These are phyloP conservation scores for Martes martes DNA, from an alignment of 2,113 vertebrate genomes.

Conservation along the genomic window DNA sequence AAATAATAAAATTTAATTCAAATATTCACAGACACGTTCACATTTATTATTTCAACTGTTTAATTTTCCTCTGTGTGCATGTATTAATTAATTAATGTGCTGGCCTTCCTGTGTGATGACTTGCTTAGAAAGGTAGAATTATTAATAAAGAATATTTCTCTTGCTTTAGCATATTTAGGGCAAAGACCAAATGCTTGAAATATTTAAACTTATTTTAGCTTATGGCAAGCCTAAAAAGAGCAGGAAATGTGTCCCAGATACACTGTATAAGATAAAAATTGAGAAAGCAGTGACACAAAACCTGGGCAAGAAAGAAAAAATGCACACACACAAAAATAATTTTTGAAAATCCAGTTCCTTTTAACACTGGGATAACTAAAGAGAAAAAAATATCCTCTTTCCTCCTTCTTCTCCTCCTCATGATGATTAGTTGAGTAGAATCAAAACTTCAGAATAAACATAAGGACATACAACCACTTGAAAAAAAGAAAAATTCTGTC, in stretches of 20 bases:
- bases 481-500: not conserved
- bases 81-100: conserved; percentile 72
- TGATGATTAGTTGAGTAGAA: not conserved
- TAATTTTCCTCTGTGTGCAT: conserved; percentile 68
- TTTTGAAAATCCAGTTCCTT: not conserved
- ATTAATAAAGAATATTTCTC: conserved; percentile 65
- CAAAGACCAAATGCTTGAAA: conserved; percentile 55
- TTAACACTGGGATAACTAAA: not conserved
- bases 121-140: conserved; percentile 63
- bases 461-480: not conserved
- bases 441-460: not conserved
- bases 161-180: conserved; percentile 60
- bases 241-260: conserved; percentile 58
- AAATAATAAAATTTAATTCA: conserved; percentile 67
- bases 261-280: conserved; percentile 25
- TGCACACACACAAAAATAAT: not conserved
- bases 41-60: conserved; percentile 72
- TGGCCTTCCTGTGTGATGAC: conserved; percentile 51
- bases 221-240: conserved; percentile 26
- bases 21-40: conserved; percentile 68
- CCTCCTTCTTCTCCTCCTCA: not conserved
- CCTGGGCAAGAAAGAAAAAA: not conserved
- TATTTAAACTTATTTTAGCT: conserved; percentile 50
- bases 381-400: not conserved
- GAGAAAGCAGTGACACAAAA: not conserved